phyloP scores from a whole-genome alignment of 2,888 invertebrate species.

The Nephrotoma appendiculata region DNA sequence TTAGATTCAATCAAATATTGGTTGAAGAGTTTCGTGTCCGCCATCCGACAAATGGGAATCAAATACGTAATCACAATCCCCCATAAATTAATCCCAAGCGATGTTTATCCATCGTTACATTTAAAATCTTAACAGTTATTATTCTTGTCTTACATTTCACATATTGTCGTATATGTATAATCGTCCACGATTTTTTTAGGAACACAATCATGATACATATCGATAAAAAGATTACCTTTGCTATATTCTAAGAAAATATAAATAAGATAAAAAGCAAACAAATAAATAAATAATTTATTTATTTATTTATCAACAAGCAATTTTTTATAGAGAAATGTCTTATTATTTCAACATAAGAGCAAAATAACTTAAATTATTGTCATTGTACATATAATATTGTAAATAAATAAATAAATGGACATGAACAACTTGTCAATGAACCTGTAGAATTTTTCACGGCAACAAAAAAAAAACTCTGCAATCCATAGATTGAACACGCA shows the following conservation, averaged over 20 bases:
- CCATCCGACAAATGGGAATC: neutral
- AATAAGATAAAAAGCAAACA: neutral
- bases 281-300: neutral
- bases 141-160: neutral
- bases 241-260: neutral
- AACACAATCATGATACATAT: neutral
- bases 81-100: neutral
- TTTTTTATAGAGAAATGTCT: neutral
- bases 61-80: neutral
- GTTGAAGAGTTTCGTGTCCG: neutral
- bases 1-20: neutral
- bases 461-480: neutral
- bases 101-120: neutral
- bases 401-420: conserved; percentile 2
- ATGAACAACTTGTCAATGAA: conserved; percentile 4
- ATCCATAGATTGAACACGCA: neutral
- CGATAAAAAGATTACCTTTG: neutral
- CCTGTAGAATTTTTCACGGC: conserved; percentile 4
- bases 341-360: neutral
- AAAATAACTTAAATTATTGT: neutral
- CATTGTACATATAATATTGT: conserved; percentile 2
- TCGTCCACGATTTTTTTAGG: neutral
- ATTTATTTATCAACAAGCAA: neutral
- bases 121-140: neutral
- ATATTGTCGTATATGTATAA: neutral